Evolutionary conservation across 2,888 invertebrate species (phyloP), one percentile per base, ranked within the genome.

Genomic region (Electrophaes corylata): DNA sequence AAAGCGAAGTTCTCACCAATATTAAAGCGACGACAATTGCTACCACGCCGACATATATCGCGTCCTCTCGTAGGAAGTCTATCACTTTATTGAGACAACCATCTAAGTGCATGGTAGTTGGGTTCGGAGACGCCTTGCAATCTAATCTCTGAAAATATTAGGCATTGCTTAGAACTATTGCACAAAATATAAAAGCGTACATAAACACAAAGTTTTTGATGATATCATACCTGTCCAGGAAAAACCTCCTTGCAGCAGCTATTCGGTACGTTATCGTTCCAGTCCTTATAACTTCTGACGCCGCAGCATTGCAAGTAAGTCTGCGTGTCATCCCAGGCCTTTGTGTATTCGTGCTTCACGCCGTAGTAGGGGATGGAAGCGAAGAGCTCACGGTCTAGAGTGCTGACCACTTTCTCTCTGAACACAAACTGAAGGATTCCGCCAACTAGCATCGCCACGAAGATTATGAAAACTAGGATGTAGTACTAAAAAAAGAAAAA

Each of bases 341-440:
- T 93, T 1, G 95, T 96, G 57, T 96, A 94, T 61, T 95, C 93
- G 43, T 93, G 93, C 61, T 94, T 93, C 14, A 93, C 93, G 44
- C 95, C 95, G 80, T 97, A 97, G 64, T 94, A 93, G 5, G 94
- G 94, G 72, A 97, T 93, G 1, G 96, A 94, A 14, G 95, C 94
- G 65, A 93, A 92, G 96, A 97, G 95, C 85, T 96, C 95, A 67
- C 95, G 94, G 75, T 95, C 94, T 83, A 97, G 92, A 0, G 95
- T 95, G 41, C 93, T 93, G 50, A 94, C 88, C 29, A 98, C 96
- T 84, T 97, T 96, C 76, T 95, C 96, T 41, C 97, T 93, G 91
- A 98, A 98, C 47, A 98, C 97, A 81, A 97, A 98, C 51, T 97
- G 96, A 54, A 98, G 92, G 64, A 98, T 96, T 40, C 97, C 98